These are phyloP conservation scores for Amphipyra tragopoginis DNA, from an alignment of 2,888 invertebrate species.

Conservation along the genomic window DNA sequence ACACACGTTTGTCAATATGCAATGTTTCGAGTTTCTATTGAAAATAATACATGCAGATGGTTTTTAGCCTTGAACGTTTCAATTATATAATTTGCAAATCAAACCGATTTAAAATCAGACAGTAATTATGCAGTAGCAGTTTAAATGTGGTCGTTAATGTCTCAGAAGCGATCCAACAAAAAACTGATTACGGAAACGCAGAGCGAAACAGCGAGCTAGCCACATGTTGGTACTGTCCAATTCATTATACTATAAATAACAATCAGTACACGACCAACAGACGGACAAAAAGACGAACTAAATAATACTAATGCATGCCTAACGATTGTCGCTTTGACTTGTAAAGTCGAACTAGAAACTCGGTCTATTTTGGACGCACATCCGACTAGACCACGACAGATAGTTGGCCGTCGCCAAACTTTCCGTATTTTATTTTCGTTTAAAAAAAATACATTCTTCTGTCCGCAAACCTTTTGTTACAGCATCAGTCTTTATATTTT, in stretches of 20 bases:
- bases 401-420: conserved; percentile 83
- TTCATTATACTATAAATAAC: conserved; percentile 58
- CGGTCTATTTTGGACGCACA: conserved; percentile 78
- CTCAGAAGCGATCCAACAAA: conserved; percentile 33
- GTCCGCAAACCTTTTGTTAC: conserved; percentile 81
- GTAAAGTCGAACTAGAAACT: conserved; percentile 78
- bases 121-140: conserved; percentile 24
- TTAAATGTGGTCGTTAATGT: conserved; percentile 36
- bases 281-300: conserved; percentile 65
- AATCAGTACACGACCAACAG: conserved; percentile 39
- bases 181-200: conserved; percentile 52
- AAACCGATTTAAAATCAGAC: conserved; percentile 10
- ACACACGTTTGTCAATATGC: neutral
- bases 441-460: conserved; percentile 76
- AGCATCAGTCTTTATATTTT: conserved; percentile 52
- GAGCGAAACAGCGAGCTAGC: conserved; percentile 15
- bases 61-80: conserved; percentile 10
- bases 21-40: conserved; percentile 9
- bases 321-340: conserved; percentile 73
- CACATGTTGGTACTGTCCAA: conserved; percentile 52
- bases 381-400: conserved; percentile 79
- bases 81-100: conserved; percentile 25
- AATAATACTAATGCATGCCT: conserved; percentile 71
- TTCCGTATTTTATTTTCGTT: conserved; percentile 84
- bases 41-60: conserved; percentile 3